Percentiles rank a stretch among this genome's conserved stretches.
Evolutionary conservation across 2,113 vertebrate genomes (phyloP).

Genomic region (Heterocephalus glaber): DNA sequence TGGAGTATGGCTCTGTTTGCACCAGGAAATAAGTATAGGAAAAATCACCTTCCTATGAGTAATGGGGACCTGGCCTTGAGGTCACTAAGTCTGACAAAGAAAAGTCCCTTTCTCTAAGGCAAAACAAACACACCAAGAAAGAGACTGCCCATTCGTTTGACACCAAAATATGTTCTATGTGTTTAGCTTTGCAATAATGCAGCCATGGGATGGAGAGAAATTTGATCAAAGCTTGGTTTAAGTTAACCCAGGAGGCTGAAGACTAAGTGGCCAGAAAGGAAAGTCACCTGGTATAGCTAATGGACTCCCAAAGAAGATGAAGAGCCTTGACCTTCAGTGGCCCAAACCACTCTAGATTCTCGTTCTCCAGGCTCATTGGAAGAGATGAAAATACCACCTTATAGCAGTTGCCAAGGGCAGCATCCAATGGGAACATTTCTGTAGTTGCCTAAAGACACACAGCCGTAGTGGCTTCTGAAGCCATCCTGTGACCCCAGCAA

Average conservation of each 20-base stretch:
- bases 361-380: not conserved
- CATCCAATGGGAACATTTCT: not conserved
- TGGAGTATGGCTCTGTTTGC: not conserved
- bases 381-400: not conserved
- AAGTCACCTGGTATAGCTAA: not conserved
- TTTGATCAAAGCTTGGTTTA: not conserved
- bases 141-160: not conserved
- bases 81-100: not conserved
- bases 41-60: not conserved
- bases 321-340: not conserved
- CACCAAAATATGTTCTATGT: not conserved
- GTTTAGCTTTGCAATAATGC: not conserved
- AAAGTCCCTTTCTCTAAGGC: conserved; percentile 3
- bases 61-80: not conserved
- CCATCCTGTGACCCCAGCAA: conserved; percentile 46
- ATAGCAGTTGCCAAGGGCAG: not conserved
- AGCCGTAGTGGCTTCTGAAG: not conserved
- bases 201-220: not conserved
- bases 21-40: not conserved
- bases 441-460: not conserved
- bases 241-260: not conserved
- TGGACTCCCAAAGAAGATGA: not conserved
- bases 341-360: not conserved
- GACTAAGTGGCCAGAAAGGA: not conserved
- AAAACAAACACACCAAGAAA: conserved; percentile 34